Evolutionary conservation across 1,140 invertebrate species (phyloP).

Genomic region (Chironomus striatipennis): DNA sequence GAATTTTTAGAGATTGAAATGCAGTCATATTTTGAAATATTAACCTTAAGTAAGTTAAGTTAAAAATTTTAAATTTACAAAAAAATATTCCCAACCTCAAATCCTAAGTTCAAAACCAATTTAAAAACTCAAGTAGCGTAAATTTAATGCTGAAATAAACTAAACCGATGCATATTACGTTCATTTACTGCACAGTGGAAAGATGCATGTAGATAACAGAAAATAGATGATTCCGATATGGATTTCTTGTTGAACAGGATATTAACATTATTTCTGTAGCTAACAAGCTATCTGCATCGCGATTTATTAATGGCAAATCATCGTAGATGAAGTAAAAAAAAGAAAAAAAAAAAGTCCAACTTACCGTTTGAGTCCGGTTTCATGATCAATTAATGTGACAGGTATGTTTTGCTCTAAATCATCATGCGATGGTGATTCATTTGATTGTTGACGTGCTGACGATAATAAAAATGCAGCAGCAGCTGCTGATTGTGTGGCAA

Average conservation of each 20-base stretch:
- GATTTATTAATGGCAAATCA: neutral
- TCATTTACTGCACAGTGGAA: neutral
- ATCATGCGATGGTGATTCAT: slow-evolving; percentile 6
- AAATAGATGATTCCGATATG: neutral
- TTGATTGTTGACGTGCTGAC: neutral
- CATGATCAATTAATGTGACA: slow-evolving; percentile 22
- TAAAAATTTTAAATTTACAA: no score
- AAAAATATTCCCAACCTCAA: no score
- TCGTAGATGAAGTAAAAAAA: no score
- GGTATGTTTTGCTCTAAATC: slow-evolving; percentile 19
- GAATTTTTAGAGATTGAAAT: no score
- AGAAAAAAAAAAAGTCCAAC: no score
- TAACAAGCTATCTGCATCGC: neutral
- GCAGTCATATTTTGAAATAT: no score
- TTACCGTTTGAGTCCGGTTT: slow-evolving; percentile 22
- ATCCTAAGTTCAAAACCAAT: no score
- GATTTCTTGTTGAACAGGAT: neutral
- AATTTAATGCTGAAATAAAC: no score
- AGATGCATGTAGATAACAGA: neutral
- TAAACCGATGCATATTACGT: no score
- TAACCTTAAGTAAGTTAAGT: no score
- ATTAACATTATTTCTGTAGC: neutral
- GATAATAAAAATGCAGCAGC: neutral
- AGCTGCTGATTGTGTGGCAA: slow-evolving; percentile 15
- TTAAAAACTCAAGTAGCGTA: no score